These are phyloP conservation scores for Hymenopus coronatus DNA, from an alignment of 2,888 invertebrate genomes.

Conservation along the genomic window DNA sequence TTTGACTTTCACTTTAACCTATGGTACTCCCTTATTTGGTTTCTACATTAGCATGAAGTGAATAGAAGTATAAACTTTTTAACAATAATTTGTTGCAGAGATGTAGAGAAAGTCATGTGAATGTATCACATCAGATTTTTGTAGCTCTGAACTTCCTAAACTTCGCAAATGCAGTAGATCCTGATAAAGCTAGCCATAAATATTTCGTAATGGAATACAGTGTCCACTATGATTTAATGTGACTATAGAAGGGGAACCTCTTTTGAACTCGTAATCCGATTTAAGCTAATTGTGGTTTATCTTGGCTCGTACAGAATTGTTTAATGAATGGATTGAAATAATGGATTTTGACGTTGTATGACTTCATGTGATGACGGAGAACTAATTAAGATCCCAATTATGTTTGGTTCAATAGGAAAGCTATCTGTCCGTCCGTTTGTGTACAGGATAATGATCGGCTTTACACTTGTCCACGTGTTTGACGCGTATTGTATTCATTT, in stretches of 20 bases:
- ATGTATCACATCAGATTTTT: too few species aligned
- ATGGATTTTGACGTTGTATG: background rate
- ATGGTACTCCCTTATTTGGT: too few species aligned
- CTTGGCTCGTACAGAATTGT: background rate
- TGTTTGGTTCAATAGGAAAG: background rate
- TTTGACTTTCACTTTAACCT: too few species aligned
- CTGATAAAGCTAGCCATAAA: background rate
- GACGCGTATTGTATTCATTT: too few species aligned
- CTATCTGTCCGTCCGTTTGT: too few species aligned
- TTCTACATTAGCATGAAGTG: too few species aligned
- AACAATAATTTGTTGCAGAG: too few species aligned
- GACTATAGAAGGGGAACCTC: background rate
- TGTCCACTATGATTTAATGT: background rate
- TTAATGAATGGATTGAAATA: background rate
- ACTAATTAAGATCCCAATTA: background rate
- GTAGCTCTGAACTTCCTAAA: too few species aligned
- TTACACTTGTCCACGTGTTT: background rate
- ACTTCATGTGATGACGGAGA: background rate
- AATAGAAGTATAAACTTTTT: too few species aligned
- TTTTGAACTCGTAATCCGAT: background rate
- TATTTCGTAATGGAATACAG: background rate
- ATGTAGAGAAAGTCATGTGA: too few species aligned
- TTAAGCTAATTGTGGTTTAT: background rate
- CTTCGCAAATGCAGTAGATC: background rate
- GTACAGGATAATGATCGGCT: background rate